phyloP scores from a whole-genome alignment of 2,888 invertebrate species.

The Drosophila quinaria region DNA sequence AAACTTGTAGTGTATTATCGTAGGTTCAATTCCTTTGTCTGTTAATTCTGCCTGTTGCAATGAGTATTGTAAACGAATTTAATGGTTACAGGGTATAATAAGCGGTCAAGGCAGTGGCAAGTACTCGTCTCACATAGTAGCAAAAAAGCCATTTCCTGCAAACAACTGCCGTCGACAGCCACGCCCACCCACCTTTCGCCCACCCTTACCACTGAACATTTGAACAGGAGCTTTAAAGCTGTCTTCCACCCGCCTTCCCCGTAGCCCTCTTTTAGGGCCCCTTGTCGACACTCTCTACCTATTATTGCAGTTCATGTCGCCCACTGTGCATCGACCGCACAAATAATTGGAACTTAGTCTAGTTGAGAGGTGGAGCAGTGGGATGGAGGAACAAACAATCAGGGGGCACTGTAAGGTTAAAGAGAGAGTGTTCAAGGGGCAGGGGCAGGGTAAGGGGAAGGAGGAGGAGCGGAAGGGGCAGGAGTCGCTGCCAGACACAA shows the following conservation, averaged over 20 bases:
- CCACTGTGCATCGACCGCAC: conserved; percentile 75
- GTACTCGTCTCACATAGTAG: conserved; percentile 58
- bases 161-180: conserved; percentile 71
- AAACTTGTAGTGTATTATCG: not conserved
- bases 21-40: not conserved
- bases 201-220: conserved; percentile 25
- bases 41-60: conserved; percentile 21
- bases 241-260: not conserved
- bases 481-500: conserved; percentile 66
- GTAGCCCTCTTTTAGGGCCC: conserved; percentile 1
- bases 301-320: conserved; percentile 43
- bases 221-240: conserved; percentile 50
- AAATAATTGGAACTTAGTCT: conserved; percentile 80
- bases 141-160: conserved; percentile 78
- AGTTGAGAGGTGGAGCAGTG: conserved; percentile 35
- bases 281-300: conserved; percentile 19
- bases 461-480: not conserved
- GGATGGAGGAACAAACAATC: conserved; percentile 23
- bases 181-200: conserved; percentile 19
- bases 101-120: conserved; percentile 41
- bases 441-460: not conserved
- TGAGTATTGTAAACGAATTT: not conserved
- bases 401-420: conserved; percentile 9
- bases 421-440: conserved; percentile 3
- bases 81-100: conserved; percentile 56